Evolutionary conservation across 1,140 invertebrate species (phyloP).

Genomic region (Aphaenogaster rudis): DNA sequence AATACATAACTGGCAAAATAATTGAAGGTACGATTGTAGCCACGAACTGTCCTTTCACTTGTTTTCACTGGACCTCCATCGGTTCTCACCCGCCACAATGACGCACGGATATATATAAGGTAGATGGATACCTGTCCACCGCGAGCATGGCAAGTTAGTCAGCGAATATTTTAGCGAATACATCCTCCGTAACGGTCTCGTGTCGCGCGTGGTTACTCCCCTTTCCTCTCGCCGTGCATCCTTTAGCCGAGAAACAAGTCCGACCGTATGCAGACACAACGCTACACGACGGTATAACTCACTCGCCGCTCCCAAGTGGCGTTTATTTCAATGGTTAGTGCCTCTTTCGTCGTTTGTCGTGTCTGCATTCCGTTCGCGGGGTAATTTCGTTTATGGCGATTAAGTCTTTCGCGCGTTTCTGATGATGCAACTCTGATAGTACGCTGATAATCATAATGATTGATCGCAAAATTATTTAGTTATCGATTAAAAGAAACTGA

Average conservation of each 20-base stretch:
- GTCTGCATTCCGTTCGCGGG: constrained; percentile 32
- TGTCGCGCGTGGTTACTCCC: constrained; percentile 28
- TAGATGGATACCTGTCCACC: constrained; percentile 26
- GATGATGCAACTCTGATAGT: neutral
- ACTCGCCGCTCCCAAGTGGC: constrained; percentile 48
- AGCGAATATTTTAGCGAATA: constrained; percentile 55
- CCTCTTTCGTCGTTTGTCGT: constrained; percentile 56
- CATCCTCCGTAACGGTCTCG: constrained; percentile 54
- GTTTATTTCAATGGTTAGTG: constrained; percentile 60
- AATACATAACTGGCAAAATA: constrained; percentile 73
- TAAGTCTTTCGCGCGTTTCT: constrained; percentile 17
- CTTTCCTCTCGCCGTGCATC: constrained; percentile 35
- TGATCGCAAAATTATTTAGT: neutral
- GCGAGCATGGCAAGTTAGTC: constrained; percentile 28
- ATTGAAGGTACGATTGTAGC: constrained; percentile 65
- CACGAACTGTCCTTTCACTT: constrained; percentile 65
- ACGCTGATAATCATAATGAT: constrained; percentile 4
- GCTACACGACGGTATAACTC: constrained; percentile 37
- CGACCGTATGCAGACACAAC: constrained; percentile 51
- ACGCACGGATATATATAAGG: constrained; percentile 7
- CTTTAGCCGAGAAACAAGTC: constrained; percentile 52
- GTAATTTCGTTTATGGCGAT: constrained; percentile 18
- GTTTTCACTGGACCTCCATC: constrained; percentile 57
- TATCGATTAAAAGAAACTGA: neutral
- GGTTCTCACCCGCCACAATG: neutral